A percentile compares a stretch with the other conserved stretches of the same genome.
phyloP scores from a whole-genome alignment of 2,797 vertebrate genomes.

The Centroberyx gerrardi region DNA sequence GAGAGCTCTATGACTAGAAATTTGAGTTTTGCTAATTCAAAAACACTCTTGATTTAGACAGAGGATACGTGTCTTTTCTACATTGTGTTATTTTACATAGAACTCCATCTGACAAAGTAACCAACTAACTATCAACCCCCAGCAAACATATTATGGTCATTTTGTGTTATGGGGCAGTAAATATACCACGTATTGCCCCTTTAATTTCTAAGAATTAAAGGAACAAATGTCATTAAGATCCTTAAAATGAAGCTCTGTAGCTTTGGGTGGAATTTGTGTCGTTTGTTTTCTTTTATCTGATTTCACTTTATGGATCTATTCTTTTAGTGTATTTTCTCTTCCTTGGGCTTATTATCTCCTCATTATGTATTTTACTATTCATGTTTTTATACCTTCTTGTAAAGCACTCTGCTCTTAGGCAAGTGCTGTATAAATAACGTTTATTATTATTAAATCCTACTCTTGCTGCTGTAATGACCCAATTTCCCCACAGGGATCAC shows the following conservation, averaged over 20 bases:
- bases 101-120: no score
- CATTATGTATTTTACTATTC: slow-evolving; percentile 23
- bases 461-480: slow-evolving; percentile 17
- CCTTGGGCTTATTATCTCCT: slow-evolving; percentile 41
- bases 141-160: no score
- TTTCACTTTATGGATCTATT: slow-evolving; percentile 47
- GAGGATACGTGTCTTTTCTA: no score
- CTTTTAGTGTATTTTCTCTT: slow-evolving; percentile 35
- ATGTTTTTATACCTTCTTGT: slow-evolving; percentile 43
- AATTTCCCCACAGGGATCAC: slow-evolving; percentile 19
- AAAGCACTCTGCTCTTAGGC: slow-evolving; percentile 23
- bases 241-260: slow-evolving; percentile 30
- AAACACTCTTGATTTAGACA: no score
- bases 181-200: neutral
- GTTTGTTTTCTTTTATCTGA: slow-evolving; percentile 33
- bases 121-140: no score
- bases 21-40: no score
- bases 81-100: no score
- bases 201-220: slow-evolving; percentile 27
- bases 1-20: no score
- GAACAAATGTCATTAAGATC: neutral
- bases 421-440: slow-evolving; percentile 42
- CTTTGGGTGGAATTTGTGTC: slow-evolving; percentile 19
- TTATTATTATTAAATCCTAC: slow-evolving; percentile 21
- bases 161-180: no score